Base-by-base conservation (phyloP, 2,888 invertebrate genomes). In the Orthosia incerta region DNA sequence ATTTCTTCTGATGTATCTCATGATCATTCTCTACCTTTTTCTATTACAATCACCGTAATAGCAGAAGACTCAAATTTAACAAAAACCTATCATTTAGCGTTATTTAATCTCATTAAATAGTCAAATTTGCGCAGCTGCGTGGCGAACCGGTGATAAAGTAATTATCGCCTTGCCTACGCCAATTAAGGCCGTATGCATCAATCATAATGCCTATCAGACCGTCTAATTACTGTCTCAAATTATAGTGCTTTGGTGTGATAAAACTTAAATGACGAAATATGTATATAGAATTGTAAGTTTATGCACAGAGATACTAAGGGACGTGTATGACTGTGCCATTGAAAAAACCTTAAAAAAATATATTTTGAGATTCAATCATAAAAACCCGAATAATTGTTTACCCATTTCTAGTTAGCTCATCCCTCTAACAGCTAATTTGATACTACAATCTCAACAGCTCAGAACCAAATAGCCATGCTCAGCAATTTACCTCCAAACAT, bases 131-230 rank as follows among this genome's bases (percentile, higher is more conserved):
- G 61, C 65, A 61, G 65, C 75, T 82, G 81, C 77, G 79, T 82
- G 83, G 86, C 74, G 75, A 62, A 83, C 75, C 85, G 78, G 87
- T 88, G 90, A 92, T 93, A 92, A 92, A 89, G 89, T 90, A 91
- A 93, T 93, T 92, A 92, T 88, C 90, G 85, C 88, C 86, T 85
- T 73, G 79, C 86, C 64, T 78, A 71, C 84, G 73, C 85, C 87
- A 90, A 89, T 90, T 89, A 89, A 79, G 85, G 80, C 69, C 65
- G 72, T 78, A 74, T 79, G 79, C 86, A 89, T 92, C 91, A 88
- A 90, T 91, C 89, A 91, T 89, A 86, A 79, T 80, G 65, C 59
- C 72, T 70, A 79, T 74, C 65, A 71, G 60, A 51, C 62, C 48
- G 65, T 69, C 75, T 77, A 76, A 82, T 82, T 84, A 76, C 73